Base-by-base conservation (phyloP, 2,888 invertebrate species). In the Drosophila neonasuta region DNA sequence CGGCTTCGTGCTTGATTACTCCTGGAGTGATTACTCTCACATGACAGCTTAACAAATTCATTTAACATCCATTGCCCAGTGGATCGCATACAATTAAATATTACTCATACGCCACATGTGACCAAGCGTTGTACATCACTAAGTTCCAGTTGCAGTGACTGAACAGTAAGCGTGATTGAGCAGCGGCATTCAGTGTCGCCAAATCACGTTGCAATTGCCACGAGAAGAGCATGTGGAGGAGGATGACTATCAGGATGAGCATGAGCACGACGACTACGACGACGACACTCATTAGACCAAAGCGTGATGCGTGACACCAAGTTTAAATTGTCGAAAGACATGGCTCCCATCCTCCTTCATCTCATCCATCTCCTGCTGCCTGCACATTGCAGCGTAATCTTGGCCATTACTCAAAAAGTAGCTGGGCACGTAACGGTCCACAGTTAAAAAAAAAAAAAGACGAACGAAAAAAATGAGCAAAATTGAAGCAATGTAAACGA, bases 231-330 rank as follows among this genome's bases (percentile, higher is more conserved):
- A 58, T 5, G 13, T 10, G 49, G 65, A 50, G 48, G 15, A 6
- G 13, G 54, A 61, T 45, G 56, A 68, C 54, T 56, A 63, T 54
- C 64, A 72, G 57, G 59, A 67, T 20, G 49, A 36, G 32, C 10
- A 32, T 8, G 32, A 32, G 9, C 3, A 30, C 9, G 24, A 24
- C 49, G 49, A 42, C 41, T 63, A 60, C 46, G 62, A 66, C 44
- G 68, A 71, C 70, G 72, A 74, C 71, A 69, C 77, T 84, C 77
- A 82, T 81, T 81, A 81, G 83, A 76, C 59, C 67, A 70, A 76
- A 78, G 80, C 83, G 76, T 83, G 80, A 83, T 81, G 83, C 83
- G 80, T 83, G 80, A 83, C 83, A 76, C 78, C 80, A 80, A 76
- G 76, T 73, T 78, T 78, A 80, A 82, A 80, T 76, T 80, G 76